Percentiles rank a stretch among this genome's conserved stretches.
These are phyloP conservation scores for Canis aureus DNA, from an alignment of 2,113 vertebrate species.

Conservation along the genomic window DNA sequence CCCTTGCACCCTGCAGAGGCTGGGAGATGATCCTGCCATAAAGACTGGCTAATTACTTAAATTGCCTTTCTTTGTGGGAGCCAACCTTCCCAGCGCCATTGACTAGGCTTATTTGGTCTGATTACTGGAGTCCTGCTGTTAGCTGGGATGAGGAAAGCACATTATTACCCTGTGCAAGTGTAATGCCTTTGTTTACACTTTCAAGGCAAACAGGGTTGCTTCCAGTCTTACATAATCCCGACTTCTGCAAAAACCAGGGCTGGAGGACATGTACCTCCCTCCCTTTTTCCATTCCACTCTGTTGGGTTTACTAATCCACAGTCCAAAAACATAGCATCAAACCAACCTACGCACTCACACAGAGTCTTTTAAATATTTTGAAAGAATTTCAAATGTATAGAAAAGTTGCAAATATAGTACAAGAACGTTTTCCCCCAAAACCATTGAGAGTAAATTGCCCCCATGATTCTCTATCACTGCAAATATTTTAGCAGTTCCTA, in stretches of 20 bases:
- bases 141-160: slow-evolving; percentile 69
- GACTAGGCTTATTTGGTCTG: slow-evolving; percentile 74
- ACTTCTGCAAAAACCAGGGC: not conserved
- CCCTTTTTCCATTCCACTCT: not conserved
- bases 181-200: slow-evolving; percentile 76
- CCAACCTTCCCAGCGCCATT: slow-evolving; percentile 54
- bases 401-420: not conserved
- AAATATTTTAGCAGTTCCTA: not conserved
- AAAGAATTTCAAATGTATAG: not conserved
- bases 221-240: not conserved
- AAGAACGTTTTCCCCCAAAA: not conserved
- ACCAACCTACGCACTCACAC: not conserved
- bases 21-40: slow-evolving; percentile 59
- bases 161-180: slow-evolving; percentile 58
- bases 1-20: slow-evolving; percentile 36
- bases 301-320: not conserved
- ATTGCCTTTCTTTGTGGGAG: slow-evolving; percentile 71
- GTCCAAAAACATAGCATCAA: not conserved
- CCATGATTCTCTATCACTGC: not conserved
- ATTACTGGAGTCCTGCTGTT: slow-evolving; percentile 78
- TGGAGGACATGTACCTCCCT: not conserved
- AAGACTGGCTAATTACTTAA: slow-evolving; percentile 82
- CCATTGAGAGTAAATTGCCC: not conserved
- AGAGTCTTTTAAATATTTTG: not conserved
- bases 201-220: slow-evolving; percentile 54